Evolutionary conservation across 1,140 invertebrate genomes (phyloP).

Genomic region (Wasmannia auropunctata): DNA sequence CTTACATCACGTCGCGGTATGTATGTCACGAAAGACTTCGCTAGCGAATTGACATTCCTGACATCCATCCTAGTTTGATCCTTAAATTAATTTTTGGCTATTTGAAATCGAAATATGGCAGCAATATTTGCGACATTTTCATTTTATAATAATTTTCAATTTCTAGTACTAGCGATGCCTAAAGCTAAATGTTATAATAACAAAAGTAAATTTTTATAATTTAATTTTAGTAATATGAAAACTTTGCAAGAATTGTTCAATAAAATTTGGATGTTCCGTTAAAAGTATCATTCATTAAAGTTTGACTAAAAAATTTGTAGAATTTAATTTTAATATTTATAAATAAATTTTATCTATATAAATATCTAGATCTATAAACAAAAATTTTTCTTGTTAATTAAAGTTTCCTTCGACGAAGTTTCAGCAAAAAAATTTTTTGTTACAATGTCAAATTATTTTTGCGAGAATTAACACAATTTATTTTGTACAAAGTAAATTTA

Average conservation of each 20-base stretch:
- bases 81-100: not conserved
- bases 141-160: not conserved
- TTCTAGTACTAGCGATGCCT: too few relatives aligned
- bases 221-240: not conserved
- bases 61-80: not conserved
- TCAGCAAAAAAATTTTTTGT: not conserved
- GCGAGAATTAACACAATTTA: not conserved
- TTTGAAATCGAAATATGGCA: not conserved
- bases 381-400: not conserved
- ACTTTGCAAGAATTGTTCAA: not conserved
- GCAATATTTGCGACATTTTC: not conserved
- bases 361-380: not conserved
- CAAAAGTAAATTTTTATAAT: not conserved
- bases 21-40: constrained; percentile 14
- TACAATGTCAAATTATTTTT: not conserved
- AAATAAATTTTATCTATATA: too few relatives aligned
- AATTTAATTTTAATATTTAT: not conserved
- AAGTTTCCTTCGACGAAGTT: not conserved
- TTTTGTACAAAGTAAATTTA: not conserved
- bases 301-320: not conserved
- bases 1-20: not conserved
- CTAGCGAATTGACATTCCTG: constrained; percentile 12
- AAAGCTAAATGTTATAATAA: not conserved
- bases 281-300: not conserved
- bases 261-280: not conserved